These are phyloP conservation scores for Acanthornis magna DNA, from an alignment of 2,797 vertebrate genomes.

Conservation along the genomic window DNA sequence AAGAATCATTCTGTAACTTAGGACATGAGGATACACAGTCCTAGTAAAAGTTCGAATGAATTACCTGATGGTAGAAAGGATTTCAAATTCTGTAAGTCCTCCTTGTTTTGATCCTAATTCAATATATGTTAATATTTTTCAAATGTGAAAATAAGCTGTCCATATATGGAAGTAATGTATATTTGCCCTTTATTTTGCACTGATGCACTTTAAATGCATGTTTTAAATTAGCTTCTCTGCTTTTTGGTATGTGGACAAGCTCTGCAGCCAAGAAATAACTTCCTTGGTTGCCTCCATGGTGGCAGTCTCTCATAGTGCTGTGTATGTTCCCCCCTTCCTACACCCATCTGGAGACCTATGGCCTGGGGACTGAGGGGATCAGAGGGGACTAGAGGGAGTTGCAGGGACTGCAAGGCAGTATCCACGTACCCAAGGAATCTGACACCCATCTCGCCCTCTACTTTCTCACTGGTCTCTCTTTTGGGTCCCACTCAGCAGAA, in stretches of 20 bases:
- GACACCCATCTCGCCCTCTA: background rate
- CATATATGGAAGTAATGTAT: background rate
- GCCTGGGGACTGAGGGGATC: background rate
- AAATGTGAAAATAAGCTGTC: background rate
- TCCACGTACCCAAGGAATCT: background rate
- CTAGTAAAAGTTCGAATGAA: background rate
- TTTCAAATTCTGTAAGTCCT: background rate
- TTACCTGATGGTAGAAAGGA: background rate
- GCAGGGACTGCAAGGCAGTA: background rate
- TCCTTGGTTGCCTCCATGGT: background rate
- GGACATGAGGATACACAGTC: background rate
- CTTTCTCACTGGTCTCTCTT: background rate
- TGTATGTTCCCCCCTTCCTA: background rate
- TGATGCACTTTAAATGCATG: background rate
- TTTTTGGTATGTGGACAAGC: background rate
- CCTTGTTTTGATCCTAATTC: background rate
- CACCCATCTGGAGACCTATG: background rate
- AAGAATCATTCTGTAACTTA: background rate
- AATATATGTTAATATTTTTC: background rate
- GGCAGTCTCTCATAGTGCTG: background rate
- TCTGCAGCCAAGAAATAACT: background rate
- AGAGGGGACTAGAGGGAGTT: background rate
- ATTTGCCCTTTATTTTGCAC: background rate
- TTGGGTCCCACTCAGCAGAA: background rate
- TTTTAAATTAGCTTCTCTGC: background rate